Evolutionary conservation across 2,797 vertebrate genomes (phyloP).

Genomic region (Melanotaenia pygmaea): DNA sequence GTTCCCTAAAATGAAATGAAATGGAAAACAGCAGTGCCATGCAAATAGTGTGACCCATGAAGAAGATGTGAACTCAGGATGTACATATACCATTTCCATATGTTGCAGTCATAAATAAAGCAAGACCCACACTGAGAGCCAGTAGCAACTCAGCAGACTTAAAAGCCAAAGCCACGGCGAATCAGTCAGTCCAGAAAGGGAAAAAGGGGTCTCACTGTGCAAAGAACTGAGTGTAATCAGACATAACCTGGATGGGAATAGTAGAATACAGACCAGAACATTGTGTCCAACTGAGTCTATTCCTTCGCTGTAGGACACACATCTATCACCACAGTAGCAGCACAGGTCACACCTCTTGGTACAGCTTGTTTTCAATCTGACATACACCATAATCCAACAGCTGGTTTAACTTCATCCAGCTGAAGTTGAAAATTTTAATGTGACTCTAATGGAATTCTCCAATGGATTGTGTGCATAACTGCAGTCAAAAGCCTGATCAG

Average conservation of each 20-base stretch:
- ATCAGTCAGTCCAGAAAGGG: slow-evolving; percentile 61
- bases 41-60: slow-evolving; percentile 21
- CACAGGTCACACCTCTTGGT: slow-evolving; percentile 30
- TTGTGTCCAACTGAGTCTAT: slow-evolving; percentile 37
- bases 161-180: slow-evolving; percentile 50
- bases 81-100: slow-evolving; percentile 22
- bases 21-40: not conserved
- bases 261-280: slow-evolving; percentile 46
- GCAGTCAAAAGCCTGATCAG: not conserved
- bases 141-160: slow-evolving; percentile 38
- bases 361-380: slow-evolving; percentile 27
- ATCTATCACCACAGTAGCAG: slow-evolving; percentile 27
- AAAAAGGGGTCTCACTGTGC: slow-evolving; percentile 57
- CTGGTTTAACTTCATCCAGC: slow-evolving; percentile 1
- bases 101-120: slow-evolving; percentile 55
- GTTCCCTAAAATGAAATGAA: not conserved
- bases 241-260: slow-evolving; percentile 54
- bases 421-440: slow-evolving; percentile 6
- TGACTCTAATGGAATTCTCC: slow-evolving; percentile 1
- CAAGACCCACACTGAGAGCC: slow-evolving; percentile 25
- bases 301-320: slow-evolving; percentile 18
- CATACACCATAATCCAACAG: slow-evolving; percentile 2
- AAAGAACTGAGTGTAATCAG: slow-evolving; percentile 62
- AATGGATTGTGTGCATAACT: not conserved
- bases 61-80: slow-evolving; percentile 31